Evolutionary conservation across 2,888 invertebrate species (phyloP), one percentile per base, ranked within the genome.

Genomic region (Poecilobothrus nobilitatus): DNA sequence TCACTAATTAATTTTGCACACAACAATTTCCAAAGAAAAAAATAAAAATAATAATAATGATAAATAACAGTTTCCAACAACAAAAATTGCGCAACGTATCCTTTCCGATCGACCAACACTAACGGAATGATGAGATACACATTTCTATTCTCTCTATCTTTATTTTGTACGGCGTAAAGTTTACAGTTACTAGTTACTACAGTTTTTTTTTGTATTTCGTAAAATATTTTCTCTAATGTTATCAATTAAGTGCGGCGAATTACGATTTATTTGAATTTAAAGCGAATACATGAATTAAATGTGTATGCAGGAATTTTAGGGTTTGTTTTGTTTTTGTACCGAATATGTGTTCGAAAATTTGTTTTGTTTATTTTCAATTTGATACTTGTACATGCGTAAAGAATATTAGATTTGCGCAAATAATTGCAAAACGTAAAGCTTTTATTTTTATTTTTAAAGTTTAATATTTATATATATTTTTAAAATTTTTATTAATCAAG

Each of bases 51-150:
- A 27, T 27, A 27, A 27, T 27, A 27, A 27, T 27, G 27, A 27
- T 27, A 27, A 27, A 27, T 27, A 27, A 27, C 27, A 4, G 27
- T 27, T 27, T 6, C 63, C 21, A 63, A 63, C 21, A 21, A 22
- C 63, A 63, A 63, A 63, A 18, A 21, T 9, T 18, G 53, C 53
- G 15, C 53, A 12, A 18, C 53, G 53, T 53, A 68, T 70, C 71
- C 70, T 71, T 71, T 68, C 66, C 67, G 68, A 64, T 67, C 68
- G 69, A 68, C 68, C 69, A 70, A 64, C 70, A 71, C 71, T 68
- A 68, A 70, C 67, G 70, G 71, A 71, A 71, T 71, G 70, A 71
- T 18, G 53, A 53, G 53, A 53, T 53, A 53, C 53, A 53, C 6
- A 53, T 6, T 53, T 53, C 3, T 53, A n/a, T 53, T 53, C 18